Evolutionary conservation across 2,888 invertebrate genomes (phyloP).

Genomic region (Leptopilina drosophilae): DNA sequence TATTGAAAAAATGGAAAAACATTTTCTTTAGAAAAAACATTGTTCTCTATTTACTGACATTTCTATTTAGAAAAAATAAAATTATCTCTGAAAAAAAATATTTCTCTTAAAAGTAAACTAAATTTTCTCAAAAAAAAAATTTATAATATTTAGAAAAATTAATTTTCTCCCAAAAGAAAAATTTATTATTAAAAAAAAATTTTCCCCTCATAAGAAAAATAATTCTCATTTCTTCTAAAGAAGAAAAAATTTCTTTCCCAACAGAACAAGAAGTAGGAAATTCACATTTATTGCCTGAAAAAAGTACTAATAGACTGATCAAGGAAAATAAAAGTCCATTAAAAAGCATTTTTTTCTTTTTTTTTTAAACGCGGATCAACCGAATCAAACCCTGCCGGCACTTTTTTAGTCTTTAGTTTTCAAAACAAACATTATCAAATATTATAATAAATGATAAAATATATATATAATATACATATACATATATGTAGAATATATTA

Average conservation of each 20-base stretch:
- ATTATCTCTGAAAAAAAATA: too few species aligned
- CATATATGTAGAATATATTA: slow-evolving; percentile 36
- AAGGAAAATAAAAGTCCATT: not conserved
- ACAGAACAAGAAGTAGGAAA: not conserved
- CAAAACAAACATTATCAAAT: slow-evolving; percentile 39
- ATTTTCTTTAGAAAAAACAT: not conserved
- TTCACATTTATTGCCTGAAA: not conserved
- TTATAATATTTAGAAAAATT: too few species aligned
- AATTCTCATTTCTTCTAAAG: not conserved
- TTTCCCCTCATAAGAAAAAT: not conserved
- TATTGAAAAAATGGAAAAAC: not conserved
- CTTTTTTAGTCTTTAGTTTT: slow-evolving; percentile 46
- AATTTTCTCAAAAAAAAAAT: too few species aligned
- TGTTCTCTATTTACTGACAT: not conserved
- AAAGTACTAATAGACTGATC: slow-evolving; percentile 1
- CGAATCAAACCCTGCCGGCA: slow-evolving; percentile 41
- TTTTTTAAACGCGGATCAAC: not conserved
- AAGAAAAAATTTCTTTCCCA: not conserved
- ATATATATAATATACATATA: slow-evolving; percentile 35
- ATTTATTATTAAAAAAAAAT: not conserved
- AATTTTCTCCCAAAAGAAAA: too few species aligned
- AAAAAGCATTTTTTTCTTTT: not conserved
- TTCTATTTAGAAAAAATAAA: too few species aligned
- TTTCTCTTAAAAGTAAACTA: too few species aligned
- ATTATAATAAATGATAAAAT: too few species aligned